phyloP scores from a whole-genome alignment of 2,888 invertebrate genomes.

The Physocephala rufipes region DNA sequence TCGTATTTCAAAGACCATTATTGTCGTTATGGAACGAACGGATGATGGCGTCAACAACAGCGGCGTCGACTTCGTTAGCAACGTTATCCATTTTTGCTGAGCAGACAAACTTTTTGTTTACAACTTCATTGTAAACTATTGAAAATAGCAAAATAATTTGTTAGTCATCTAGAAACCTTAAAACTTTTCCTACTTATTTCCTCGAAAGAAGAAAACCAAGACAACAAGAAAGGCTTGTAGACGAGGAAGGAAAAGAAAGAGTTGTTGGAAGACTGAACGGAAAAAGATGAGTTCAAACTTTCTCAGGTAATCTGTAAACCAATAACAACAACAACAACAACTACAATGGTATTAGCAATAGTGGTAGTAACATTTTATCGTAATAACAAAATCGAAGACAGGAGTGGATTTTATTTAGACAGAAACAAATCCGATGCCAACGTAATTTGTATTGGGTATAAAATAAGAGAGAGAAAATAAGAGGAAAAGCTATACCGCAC shows the following conservation, averaged over 20 bases:
- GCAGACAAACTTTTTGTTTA: constrained; percentile 26
- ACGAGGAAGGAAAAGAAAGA: background rate
- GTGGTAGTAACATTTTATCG: too few species aligned
- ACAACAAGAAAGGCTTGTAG: background rate
- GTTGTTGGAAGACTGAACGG: background rate
- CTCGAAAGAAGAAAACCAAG: background rate
- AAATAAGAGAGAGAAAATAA: too few species aligned
- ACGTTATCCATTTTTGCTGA: constrained; percentile 11
- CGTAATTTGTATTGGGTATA: too few species aligned
- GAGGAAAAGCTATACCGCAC: too few species aligned
- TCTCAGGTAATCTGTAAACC: background rate
- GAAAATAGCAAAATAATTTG: constrained; percentile 32
- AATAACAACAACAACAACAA: constrained; percentile 3
- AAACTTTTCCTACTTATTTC: constrained; percentile 22
- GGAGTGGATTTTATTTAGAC: too few species aligned
- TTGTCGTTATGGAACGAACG: too few species aligned
- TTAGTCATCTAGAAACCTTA: constrained; percentile 31
- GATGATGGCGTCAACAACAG: too few species aligned
- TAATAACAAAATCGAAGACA: too few species aligned
- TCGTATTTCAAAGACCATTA: too few species aligned
- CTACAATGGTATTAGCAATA: too few species aligned
- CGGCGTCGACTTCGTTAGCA: background rate
- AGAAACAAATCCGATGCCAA: too few species aligned
- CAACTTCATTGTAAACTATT: constrained; percentile 20
- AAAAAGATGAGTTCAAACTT: background rate